Base-by-base conservation (phyloP, 2,113 vertebrate species). In the Indicator maculatus region DNA sequence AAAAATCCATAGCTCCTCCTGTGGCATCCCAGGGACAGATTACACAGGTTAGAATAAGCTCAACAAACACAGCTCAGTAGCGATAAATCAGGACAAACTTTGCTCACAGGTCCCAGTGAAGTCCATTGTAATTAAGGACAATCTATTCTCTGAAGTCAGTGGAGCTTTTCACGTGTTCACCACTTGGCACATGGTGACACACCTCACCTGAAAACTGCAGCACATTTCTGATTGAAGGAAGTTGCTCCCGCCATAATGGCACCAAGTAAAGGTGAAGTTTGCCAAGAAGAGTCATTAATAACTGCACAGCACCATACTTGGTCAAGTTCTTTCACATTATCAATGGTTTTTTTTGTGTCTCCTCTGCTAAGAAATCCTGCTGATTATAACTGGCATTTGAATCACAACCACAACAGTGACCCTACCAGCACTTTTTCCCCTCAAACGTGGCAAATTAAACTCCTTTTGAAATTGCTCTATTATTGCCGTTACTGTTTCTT, bases 81-180 rank as follows among this genome's bases (percentile, higher is more conserved):
- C 87, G 88, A 88, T 64, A 78, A 92, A 89, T 77, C 89, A 77
- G 69, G 47, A 31, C 72, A 81, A 36, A 74, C 67, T 78, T 76
- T 86, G 53, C 18, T 75, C 73, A 61, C 50, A 65, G 56, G 78
- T 3, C 47, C 9, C 64, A 67, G 55, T 16, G 41, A 78, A 77
- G 56, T 41, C 69, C 26, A 33, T 1, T 58, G 33, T 67, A 67
- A 91, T 55, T 82, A 88, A 80, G 69, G 38, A 67, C 55, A 78
- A 30, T 17, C 52, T 88, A 15, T 90, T 86, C 74, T 82, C 70
- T 64, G 24, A 71, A 90, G 60, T 15, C 11, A 1, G 4, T 52
- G 65, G 56, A 93, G 87, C 52, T 85, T 91, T 83, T 47, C 41
- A 19, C 16, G 8, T 6, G 8, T 17, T 74, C 61, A 23, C 28